Evolutionary conservation across 2,797 vertebrate genomes (phyloP), one percentile per base, ranked within the genome.

Genomic region (Sebastes matsubarae): DNA sequence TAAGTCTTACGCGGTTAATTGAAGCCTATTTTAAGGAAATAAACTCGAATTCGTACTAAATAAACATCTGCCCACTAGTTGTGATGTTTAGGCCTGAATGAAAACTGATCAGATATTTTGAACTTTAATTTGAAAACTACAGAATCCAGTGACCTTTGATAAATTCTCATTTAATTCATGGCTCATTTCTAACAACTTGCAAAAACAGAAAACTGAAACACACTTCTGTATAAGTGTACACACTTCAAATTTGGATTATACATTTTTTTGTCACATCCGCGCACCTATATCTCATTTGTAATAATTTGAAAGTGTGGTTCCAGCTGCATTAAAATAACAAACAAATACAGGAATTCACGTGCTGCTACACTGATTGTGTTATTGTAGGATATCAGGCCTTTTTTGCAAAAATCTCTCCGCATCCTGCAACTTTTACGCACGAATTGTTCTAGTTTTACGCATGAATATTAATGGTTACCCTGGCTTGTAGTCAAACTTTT

Each of bases 351-450:
- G 34, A 36, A 36, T 36, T 36, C 34, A 36, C 34, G 34, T 36
- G 9, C 30, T 69, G 27, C 5, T 6, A 30, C 8, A 38, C 42
- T 63, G 30, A 30, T 58, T 68, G 55, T 77, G 67, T 85, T 81
- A 32, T 24, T 82, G 64, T 22, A 11, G 36, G 5, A n/a, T 2
- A 46, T 57, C 22, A 61, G 77, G 68, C 50, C 72, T 81, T 2
- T 80, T 79, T 65, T 67, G 13, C 5, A 36, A 25, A 68, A 58
- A 63, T 36, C 4, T 63, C 16, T 63, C 14, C 20, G 10, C 68
- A 18, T 61, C 55, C 72, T 29, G 58, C 24, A 29, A 70, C 77
- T 68, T 90, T 93, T 91, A 91, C 86, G 92, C 92, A 89, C 75
- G 20, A 55, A 36, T 55, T 77, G 11, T 22, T 24, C 38, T 7